Evolutionary conservation across 2,797 vertebrate species (phyloP).

Genomic region (Mionectes olivaceus): DNA sequence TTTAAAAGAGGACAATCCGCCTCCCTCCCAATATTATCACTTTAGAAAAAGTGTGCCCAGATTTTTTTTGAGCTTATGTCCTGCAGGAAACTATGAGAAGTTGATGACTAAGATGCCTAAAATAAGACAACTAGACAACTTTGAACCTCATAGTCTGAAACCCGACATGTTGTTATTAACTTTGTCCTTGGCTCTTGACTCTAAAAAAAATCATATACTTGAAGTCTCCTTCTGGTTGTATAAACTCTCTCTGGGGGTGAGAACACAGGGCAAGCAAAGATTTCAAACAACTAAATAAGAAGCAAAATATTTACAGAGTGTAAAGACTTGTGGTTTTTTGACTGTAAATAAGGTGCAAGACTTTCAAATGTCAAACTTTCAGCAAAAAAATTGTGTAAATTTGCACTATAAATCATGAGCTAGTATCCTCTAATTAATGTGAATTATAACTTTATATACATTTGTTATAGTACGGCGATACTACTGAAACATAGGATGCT

Average conservation of each 20-base stretch:
- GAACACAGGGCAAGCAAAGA: not conserved
- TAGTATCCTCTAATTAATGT: not conserved
- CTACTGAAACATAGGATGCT: not conserved
- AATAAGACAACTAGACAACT: not conserved
- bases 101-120: not conserved
- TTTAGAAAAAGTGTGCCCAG: not conserved
- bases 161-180: accelerated
- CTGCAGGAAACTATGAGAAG: not conserved
- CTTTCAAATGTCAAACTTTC: conserved; percentile 12
- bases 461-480: not conserved
- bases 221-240: not conserved
- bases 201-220: not conserved
- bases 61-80: not conserved
- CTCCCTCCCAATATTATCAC: not conserved
- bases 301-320: conserved; percentile 35
- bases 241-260: not conserved
- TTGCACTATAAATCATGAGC: not conserved
- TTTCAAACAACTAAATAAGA: conserved; percentile 17
- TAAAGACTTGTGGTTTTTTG: not conserved
- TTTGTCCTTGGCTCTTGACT: not conserved
- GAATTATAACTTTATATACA: not conserved
- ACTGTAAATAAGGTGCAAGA: not conserved
- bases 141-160: not conserved
- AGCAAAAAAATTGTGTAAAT: not conserved
- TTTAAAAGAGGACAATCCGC: not conserved